phyloP scores from a whole-genome alignment of 92 coral and sea anemone genomes.

The Umimayanthus kanabou region DNA sequence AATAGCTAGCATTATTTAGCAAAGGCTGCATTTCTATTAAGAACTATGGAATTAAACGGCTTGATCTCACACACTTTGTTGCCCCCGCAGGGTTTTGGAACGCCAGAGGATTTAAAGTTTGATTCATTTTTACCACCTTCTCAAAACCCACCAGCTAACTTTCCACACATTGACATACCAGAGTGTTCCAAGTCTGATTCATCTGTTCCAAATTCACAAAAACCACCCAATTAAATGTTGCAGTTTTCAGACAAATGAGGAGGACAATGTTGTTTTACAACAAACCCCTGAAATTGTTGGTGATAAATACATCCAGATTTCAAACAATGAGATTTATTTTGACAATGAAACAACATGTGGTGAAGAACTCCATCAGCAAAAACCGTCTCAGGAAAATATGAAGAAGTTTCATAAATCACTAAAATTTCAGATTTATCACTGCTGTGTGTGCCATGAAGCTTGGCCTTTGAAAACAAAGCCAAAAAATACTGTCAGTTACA shows the following conservation, averaged over 20 bases:
- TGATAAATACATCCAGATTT: slow-evolving; percentile 32
- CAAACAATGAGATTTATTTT: slow-evolving; percentile 30
- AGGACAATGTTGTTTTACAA: slow-evolving; percentile 46
- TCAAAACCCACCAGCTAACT: slow-evolving; percentile 45
- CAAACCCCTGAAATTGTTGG: slow-evolving; percentile 42
- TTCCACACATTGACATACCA: slow-evolving; percentile 3
- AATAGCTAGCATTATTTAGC: too few relatives aligned
- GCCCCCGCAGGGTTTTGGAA: too few relatives aligned
- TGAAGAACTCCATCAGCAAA: slow-evolving; percentile 38
- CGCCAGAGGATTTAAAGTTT: slow-evolving; percentile 31
- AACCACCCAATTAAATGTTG: slow-evolving; percentile 45
- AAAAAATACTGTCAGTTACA: slow-evolving; percentile 34
- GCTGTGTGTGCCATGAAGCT: slow-evolving; percentile 29
- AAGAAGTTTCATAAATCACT: slow-evolving; percentile 36
- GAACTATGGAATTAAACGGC: too few relatives aligned
- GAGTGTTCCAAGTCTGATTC: slow-evolving; percentile 47
- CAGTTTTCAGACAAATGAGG: slow-evolving; percentile 47
- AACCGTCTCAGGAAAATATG: slow-evolving; percentile 21
- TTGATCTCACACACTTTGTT: too few relatives aligned
- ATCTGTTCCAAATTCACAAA: slow-evolving; percentile 44
- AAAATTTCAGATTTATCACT: slow-evolving; percentile 31
- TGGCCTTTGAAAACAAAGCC: slow-evolving; percentile 55
- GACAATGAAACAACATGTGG: slow-evolving; percentile 31
- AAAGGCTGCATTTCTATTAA: too few relatives aligned
- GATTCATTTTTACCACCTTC: slow-evolving; percentile 37